A percentile compares a stretch with the other conserved stretches of the same genome.
Evolutionary conservation across 2,888 invertebrate genomes (phyloP).

Genomic region (Lucinisca nassula): DNA sequence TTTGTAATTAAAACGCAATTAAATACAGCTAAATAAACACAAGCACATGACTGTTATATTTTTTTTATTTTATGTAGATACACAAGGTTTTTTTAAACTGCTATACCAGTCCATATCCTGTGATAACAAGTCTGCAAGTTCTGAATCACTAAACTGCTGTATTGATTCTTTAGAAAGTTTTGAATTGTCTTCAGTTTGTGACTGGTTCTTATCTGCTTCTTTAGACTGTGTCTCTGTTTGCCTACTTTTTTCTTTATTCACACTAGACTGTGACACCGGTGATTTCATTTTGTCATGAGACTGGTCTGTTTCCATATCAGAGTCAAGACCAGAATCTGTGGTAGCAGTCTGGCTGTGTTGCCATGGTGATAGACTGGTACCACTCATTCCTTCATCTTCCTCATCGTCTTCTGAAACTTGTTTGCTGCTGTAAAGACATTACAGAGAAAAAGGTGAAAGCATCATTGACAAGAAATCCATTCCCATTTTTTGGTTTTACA

Average conservation of each 20-base stretch:
- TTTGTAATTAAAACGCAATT: no score
- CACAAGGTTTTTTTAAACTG: not conserved
- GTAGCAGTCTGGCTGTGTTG: constrained; percentile 52
- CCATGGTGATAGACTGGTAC: constrained; percentile 17
- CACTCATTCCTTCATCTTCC: constrained; percentile 53
- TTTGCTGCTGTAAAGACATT: not conserved
- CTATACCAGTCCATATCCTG: not conserved
- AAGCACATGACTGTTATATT: no score
- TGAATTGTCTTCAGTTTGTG: not conserved
- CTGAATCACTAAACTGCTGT: not conserved
- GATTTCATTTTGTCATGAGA: not conserved
- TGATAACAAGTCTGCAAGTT: not conserved
- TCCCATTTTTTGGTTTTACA: no score
- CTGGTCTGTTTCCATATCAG: constrained; percentile 69
- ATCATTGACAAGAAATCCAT: no score
- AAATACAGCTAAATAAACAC: no score
- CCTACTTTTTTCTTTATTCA: not conserved
- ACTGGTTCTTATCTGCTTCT: not conserved
- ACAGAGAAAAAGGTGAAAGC: no score
- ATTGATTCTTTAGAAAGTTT: not conserved
- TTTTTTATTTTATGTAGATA: not conserved
- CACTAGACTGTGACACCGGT: constrained; percentile 7
- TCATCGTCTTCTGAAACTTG: constrained; percentile 40
- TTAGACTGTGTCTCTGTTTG: not conserved
- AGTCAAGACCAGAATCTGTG: constrained; percentile 63